Base-by-base conservation (phyloP, 2,888 invertebrate species). In the Nomada ferruginata region DNA sequence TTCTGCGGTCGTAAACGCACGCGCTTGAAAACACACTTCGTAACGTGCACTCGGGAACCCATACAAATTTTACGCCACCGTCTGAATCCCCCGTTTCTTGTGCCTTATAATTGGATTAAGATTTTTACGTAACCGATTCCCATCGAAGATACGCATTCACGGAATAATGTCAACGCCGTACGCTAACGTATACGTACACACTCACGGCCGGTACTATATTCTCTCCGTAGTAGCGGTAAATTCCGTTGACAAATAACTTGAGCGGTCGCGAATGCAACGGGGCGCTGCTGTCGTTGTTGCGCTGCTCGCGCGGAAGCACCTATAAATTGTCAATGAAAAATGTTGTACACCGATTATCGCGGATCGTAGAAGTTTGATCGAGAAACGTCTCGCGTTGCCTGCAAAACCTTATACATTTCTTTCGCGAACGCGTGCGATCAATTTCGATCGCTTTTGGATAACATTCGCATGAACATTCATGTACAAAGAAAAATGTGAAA, bases 181-280 rank as follows among this genome's bases (percentile, higher is more conserved):
- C 63, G 53, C 9, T 29, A 13, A 26, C 57, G 26, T 52, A 36
- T 69, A 59, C 63, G 11, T n/a, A 20, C 69, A 69, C 57, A 60
- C 52, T 23, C 42, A 15, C 47, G 23, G 23, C 65, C 66, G 59
- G 60, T 29, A 52, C 29, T 64, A 29, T 50, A 50, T 57, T 60
- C 36, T 13, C 11, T 63, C 10, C n/a, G 36, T 42, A 52, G 52
- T 63, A 66, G 75, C 71, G 61, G 66, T 50, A 60, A 72, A 81
- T 76, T 82, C 81, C 75, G 76, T 75, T 76, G 53, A 53, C 59
- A 59, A 50, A 65, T 60, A 66, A 68, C 52, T 18, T 18, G n/a
- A 42, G 13, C 15, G 18, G 13, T 29, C 50, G 13, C 55, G 29
- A 44, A 23, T 65, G 20, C 26, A 10, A 11, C 13, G 64, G 23